Evolutionary conservation across 53 echinoderm and acorn worm species (phyloP).

Genomic region (Henricia sp.): DNA sequence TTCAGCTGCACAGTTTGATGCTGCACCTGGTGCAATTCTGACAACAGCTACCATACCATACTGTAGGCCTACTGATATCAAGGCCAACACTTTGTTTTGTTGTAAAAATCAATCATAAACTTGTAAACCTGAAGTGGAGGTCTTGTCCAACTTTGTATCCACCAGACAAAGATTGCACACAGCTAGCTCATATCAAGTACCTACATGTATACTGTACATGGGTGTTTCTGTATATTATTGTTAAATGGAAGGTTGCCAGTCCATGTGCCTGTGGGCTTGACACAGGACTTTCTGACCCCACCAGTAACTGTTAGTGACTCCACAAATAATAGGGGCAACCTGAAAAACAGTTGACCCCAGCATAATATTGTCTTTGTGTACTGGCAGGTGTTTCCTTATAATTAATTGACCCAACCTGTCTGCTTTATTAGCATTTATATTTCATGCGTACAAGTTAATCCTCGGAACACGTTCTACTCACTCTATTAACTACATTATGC

Average conservation of each 20-base stretch:
- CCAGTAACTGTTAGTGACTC: neutral
- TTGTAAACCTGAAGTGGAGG: neutral
- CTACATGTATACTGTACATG: too few relatives aligned
- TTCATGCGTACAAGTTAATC: constrained; percentile 34
- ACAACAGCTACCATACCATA: neutral
- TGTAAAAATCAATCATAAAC: constrained; percentile 23
- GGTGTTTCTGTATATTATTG: too few relatives aligned
- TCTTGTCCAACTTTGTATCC: too few relatives aligned
- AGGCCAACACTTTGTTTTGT: neutral
- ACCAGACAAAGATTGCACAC: too few relatives aligned
- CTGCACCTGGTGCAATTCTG: neutral
- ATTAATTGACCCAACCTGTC: constrained; percentile 24
- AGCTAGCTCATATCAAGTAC: too few relatives aligned
- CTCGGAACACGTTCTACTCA: neutral
- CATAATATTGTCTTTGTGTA: constrained; percentile 38
- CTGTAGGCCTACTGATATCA: neutral
- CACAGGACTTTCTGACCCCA: neutral
- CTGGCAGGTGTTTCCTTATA: constrained; percentile 39
- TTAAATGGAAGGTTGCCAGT: too few relatives aligned
- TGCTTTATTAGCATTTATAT: constrained; percentile 33
- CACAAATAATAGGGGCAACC: neutral
- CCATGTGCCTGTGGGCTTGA: too few relatives aligned
- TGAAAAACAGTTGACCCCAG: constrained; percentile 21
- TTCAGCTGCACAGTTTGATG: neutral
- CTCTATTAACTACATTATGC: neutral